Conservation (phyloP, 2,797 vertebrate genomes). For the Mycteria americana region DNA sequence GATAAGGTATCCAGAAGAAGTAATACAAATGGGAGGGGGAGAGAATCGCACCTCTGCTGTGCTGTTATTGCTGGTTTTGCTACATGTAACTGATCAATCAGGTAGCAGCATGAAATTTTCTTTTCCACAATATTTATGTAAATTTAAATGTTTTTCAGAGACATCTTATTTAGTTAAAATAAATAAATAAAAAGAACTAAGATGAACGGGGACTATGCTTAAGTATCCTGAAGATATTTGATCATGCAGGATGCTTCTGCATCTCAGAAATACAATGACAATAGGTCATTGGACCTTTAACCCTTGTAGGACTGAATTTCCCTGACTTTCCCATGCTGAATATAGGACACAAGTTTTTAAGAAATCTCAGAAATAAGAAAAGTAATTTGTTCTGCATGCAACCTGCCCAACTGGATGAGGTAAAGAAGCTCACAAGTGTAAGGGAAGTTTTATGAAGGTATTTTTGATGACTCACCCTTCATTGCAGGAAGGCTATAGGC, state of each 20-base stretch:
- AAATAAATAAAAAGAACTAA: neutral
- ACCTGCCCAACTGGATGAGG: neutral
- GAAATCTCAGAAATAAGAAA: neutral
- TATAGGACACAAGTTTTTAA: neutral
- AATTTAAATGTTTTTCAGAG: slow-evolving; percentile 11
- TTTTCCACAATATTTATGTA: neutral
- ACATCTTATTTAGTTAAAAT: neutral
- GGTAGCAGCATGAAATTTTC: neutral
- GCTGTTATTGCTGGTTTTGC: neutral
- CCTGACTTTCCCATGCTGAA: neutral
- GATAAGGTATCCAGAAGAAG: neutral
- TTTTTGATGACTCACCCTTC: slow-evolving; percentile 36
- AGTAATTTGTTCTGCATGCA: neutral
- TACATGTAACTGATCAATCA: neutral
- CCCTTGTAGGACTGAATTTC: neutral
- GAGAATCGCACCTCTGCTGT: neutral
- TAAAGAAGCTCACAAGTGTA: neutral
- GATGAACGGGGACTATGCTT: neutral
- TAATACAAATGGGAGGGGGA: neutral
- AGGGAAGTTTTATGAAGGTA: neutral
- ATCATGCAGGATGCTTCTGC: neutral
- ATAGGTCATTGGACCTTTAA: neutral
- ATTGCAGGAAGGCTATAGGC: neutral
- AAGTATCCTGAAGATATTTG: neutral
- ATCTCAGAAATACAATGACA: neutral